phyloP scores from a whole-genome alignment of 2,888 invertebrate species.

The Dynastes hyllus region DNA sequence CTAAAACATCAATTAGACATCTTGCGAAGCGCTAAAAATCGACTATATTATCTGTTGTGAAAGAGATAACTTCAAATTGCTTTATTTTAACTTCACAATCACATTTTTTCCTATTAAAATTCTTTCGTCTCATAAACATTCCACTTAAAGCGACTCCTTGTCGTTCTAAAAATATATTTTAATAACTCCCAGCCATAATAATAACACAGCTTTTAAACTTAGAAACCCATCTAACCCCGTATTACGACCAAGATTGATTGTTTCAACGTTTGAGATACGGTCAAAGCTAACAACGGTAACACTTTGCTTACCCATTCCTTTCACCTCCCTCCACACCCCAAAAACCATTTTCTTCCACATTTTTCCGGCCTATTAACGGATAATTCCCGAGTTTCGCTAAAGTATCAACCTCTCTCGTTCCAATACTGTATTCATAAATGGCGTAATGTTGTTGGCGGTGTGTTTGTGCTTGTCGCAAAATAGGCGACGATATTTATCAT shows the following conservation, averaged over 20 bases:
- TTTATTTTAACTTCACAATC: too few species aligned
- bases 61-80: too few species aligned
- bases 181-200: neutral
- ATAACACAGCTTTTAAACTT: neutral
- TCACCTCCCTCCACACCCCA: neutral
- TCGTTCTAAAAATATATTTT: too few species aligned
- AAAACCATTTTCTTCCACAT: neutral
- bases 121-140: too few species aligned
- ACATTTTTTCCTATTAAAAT: too few species aligned
- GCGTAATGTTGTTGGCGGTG: too few species aligned
- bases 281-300: slow-evolving; percentile 7
- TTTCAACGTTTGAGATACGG: slow-evolving; percentile 2
- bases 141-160: too few species aligned
- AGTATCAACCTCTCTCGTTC: neutral
- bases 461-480: neutral
- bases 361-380: neutral
- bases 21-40: too few species aligned
- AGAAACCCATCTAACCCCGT: neutral
- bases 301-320: neutral
- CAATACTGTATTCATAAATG: too few species aligned
- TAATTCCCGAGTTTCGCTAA: neutral
- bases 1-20: too few species aligned
- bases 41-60: too few species aligned
- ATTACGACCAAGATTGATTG: slow-evolving; percentile 12
- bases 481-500: slow-evolving; percentile 8